Percentiles rank a stretch among this genome's conserved stretches.
These are phyloP conservation scores for Hippocampus mohnikei DNA, from an alignment of 2,113 vertebrate genomes.

Conservation along the genomic window DNA sequence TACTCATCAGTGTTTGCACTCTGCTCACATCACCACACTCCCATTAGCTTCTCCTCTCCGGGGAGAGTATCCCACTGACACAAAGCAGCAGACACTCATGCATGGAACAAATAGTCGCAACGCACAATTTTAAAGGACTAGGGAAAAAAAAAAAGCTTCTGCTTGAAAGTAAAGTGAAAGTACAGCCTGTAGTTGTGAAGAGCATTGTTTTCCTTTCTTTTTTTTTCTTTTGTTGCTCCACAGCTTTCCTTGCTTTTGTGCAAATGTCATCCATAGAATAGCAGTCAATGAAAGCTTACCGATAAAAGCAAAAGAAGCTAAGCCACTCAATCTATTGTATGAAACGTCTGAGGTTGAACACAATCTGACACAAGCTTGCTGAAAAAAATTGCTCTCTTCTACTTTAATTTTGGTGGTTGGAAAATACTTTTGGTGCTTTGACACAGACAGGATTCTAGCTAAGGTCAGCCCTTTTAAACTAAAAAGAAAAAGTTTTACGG, in stretches of 20 bases:
- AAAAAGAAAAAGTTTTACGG: no score
- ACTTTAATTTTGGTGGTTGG: no score
- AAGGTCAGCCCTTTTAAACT: no score
- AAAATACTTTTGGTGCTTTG: no score
- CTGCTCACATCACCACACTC: slow-evolving; percentile 25
- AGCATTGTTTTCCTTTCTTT: background rate
- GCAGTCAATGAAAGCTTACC: background rate
- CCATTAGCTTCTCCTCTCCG: slow-evolving; percentile 13
- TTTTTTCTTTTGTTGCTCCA: background rate
- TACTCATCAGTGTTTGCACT: slow-evolving; percentile 26
- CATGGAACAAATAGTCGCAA: background rate
- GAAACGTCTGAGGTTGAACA: background rate
- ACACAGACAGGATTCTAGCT: no score
- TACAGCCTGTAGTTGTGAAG: background rate
- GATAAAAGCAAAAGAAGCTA: background rate
- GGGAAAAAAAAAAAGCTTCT: background rate
- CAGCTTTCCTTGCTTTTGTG: background rate
- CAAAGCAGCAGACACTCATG: slow-evolving; percentile 6
- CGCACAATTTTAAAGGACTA: slow-evolving; percentile 5
- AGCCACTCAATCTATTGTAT: background rate
- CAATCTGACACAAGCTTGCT: background rate
- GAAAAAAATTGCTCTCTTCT: background rate
- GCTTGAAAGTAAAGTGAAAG: background rate
- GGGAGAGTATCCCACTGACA: slow-evolving; percentile 26
- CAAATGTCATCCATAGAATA: background rate